Evolutionary conservation across 2,888 invertebrate species (phyloP).

Genomic region (Drosophila paucipuncta): DNA sequence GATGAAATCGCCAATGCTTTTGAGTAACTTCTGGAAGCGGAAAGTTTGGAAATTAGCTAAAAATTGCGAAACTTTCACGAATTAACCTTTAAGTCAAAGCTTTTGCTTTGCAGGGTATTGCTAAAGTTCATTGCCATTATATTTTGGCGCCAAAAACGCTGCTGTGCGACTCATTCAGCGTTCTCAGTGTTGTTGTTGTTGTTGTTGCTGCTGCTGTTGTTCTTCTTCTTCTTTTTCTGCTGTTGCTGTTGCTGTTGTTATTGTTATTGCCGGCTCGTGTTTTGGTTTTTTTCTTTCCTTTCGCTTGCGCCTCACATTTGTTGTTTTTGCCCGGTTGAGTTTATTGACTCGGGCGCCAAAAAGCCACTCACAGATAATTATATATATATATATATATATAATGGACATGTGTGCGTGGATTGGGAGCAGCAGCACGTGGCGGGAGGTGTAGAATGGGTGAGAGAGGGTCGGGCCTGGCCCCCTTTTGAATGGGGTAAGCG

Average conservation of each 20-base stretch:
- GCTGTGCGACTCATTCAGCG: slow-evolving; percentile 40
- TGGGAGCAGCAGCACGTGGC: slow-evolving; percentile 25
- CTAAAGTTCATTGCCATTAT: slow-evolving; percentile 49
- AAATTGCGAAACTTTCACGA: not conserved
- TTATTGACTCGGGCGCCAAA: slow-evolving; percentile 61
- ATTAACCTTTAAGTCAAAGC: not conserved
- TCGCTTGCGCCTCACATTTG: slow-evolving; percentile 34
- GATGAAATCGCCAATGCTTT: not conserved
- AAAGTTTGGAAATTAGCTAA: not conserved
- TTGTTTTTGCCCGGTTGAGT: slow-evolving; percentile 37
- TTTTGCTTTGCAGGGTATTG: slow-evolving; percentile 20
- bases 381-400: not conserved
- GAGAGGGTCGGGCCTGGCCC: slow-evolving; percentile 19
- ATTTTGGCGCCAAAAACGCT: slow-evolving; percentile 59
- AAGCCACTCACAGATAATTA: slow-evolving; percentile 17
- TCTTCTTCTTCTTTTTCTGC: slow-evolving; percentile 35
- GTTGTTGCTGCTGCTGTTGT: slow-evolving; percentile 14
- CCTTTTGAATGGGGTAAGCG: slow-evolving; percentile 45
- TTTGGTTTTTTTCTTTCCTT: slow-evolving; percentile 46
- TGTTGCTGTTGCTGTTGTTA: slow-evolving; percentile 15
- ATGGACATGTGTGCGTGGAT: not conserved
- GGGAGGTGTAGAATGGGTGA: not conserved
- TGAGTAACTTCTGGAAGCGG: not conserved
- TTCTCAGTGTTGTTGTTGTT: slow-evolving; percentile 17
- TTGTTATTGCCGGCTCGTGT: slow-evolving; percentile 51